Evolutionary conservation across 53 echinoderm and acorn worm species (phyloP), one percentile per base, ranked within the genome.

Genomic region (Hippasteria phrygiana): DNA sequence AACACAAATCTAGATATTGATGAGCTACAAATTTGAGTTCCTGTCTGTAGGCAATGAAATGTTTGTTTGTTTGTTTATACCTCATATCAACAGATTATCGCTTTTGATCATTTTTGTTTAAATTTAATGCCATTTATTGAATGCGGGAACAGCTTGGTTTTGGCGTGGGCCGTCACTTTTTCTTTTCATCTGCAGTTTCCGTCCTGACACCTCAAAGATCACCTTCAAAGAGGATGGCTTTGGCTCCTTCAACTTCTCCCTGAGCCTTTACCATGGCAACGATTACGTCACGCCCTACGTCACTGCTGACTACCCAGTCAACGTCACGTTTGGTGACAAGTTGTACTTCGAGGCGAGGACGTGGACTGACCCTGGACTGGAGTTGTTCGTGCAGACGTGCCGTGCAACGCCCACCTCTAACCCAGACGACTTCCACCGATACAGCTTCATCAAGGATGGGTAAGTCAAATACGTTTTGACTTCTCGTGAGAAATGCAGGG

Each of bases 331-430:
- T 22, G 34, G 65, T 5, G 64, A 82, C 17, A 63, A 9, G 65
- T 42, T 82, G 65, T 82, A 82, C 82, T 82, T 82, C 29, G 82
- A 82, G 43, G 82, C 82, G 11, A 8, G 43, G 2, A 65, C 65
- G 9, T 39, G 41, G 22, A 65, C 42, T 24, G 64, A 82, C 22
- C 36, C 46, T 2, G 63, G 82, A 1, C 65, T 82, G 24, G 64
- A 80, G 43, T 27, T 80, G 18, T 80, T 80, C 24, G 62, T 80
- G 2, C 59, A 80, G 24, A 80, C 80, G 5, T 82, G 82, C 43
- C 26, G 62, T 4, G 82, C 82, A 3, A 82, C 82, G 22, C n/a
- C 46, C 1, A 42, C 42, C 4, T 28, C 46, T 5, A 82, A 64
- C 43, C 43, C 82, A 13, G 18, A 82, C 35, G 41, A 40, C 3